Evolutionary conservation across 2,797 vertebrate species (phyloP).

Genomic region (Sebastolobus alascanus): DNA sequence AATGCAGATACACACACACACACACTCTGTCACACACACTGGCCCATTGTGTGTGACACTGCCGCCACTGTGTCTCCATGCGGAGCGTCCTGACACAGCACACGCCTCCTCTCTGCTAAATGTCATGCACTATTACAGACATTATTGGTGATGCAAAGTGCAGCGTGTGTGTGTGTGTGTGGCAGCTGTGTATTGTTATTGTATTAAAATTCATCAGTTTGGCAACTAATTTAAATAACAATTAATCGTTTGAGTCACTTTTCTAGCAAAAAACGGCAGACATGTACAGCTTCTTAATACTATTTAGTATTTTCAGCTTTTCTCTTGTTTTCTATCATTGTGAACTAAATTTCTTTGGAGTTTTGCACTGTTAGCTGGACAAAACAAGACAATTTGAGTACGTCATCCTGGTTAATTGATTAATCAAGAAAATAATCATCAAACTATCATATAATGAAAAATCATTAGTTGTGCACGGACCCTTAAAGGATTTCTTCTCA

Average conservation of each 20-base stretch:
- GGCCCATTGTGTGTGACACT: slow-evolving; percentile 71
- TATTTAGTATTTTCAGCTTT: background rate
- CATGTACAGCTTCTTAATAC: background rate
- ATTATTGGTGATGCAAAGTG: slow-evolving; percentile 42
- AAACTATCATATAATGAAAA: background rate
- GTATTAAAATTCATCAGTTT: background rate
- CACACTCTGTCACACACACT: slow-evolving; percentile 45
- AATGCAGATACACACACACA: slow-evolving; percentile 33
- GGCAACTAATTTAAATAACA: background rate
- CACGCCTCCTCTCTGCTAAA: slow-evolving; percentile 65
- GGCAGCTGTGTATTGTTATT: background rate
- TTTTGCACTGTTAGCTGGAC: background rate
- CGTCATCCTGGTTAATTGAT: background rate
- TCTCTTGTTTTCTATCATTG: background rate
- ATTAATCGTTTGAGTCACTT: background rate
- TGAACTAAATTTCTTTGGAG: background rate
- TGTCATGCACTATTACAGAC: slow-evolving; percentile 56
- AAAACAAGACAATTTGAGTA: background rate
- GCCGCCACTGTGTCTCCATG: slow-evolving; percentile 64
- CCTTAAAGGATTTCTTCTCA: background rate
- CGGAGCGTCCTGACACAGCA: slow-evolving; percentile 66
- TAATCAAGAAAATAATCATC: background rate
- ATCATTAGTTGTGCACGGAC: background rate
- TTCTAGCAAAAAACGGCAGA: background rate
- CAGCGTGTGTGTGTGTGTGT: slow-evolving; percentile 4